Base-by-base conservation (phyloP, 2,888 invertebrate genomes). In the Melinaea menophilus region DNA sequence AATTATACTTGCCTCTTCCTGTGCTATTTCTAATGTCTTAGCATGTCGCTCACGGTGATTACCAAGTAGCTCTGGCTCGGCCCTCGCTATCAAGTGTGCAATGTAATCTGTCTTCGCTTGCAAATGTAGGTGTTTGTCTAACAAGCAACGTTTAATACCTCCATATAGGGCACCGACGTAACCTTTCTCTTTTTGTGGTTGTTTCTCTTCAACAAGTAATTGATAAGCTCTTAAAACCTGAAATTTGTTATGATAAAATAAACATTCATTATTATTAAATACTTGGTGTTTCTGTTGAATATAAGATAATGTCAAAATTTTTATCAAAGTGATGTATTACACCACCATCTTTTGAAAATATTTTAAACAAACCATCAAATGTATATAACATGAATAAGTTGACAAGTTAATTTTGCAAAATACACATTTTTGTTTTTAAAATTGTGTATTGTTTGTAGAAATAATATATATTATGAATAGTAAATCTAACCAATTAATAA, bases 1-100 rank as follows among this genome's bases (percentile, higher is more conserved):
- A 22, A 22, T 1, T 22, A 45, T 45, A 64, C 70, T 71, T 65
- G 85, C 90, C 90, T 98, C 98, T 86, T 98, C 98, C 87, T 98
- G 98, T 73, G 98, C 98, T 71, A 98, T 97, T 91, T 98, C 98
- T 74, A 98, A 88, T n/a, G 98, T 98, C 88, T 98, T 98, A 5
- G 98, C 98, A 82, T 98, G 98, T 63, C 98, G 93, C 84, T 98
- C 98, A 67, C 98, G 92, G 72, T 95, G 94, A 79, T 95, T 95
- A 41, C 97, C 98, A 71, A 96, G 93, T 56, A 98, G 91, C 85
- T 98, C 98, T 7, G 98, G 97, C 84, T 98, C 97, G 31, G 97
- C 98, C 74, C 97, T 93, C 61, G 95, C 94, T 77, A 98, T 97
- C 60, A 98, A 93, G 72, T 95, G 94, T 73, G 95, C 95, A 73